Evolutionary conservation across 2,888 invertebrate genomes (phyloP).

Genomic region (Lithodes maja): DNA sequence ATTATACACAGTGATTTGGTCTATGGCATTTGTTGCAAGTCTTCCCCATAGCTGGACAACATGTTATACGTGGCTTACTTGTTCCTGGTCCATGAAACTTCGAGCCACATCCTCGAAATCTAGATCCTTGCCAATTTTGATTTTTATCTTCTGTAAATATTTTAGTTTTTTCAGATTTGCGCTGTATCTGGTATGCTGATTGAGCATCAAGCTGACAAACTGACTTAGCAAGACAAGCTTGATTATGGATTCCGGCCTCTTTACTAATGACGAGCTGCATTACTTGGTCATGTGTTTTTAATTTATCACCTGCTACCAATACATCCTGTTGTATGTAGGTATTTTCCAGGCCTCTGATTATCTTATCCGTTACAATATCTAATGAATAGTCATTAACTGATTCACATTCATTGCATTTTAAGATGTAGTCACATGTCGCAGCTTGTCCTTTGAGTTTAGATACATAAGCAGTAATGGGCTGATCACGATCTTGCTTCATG

Average conservation of each 20-base stretch:
- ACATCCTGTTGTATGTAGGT: not conserved
- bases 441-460: not conserved
- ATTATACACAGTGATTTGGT: no score
- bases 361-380: not conserved
- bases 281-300: not conserved
- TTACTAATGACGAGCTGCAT: not conserved
- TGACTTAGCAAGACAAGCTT: not conserved
- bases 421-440: not conserved
- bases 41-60: no score
- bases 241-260: not conserved
- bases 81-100: not conserved
- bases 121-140: not conserved
- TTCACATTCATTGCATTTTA: not conserved
- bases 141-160: not conserved
- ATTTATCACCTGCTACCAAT: not conserved
- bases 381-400: not conserved
- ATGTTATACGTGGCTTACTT: not conserved
- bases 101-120: not conserved
- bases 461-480: not conserved
- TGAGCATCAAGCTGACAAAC: not conserved
- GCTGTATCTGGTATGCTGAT: not conserved
- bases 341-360: not conserved
- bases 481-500: not conserved
- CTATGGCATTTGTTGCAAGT: no score
- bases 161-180: not conserved